Evolutionary conservation across 2,113 vertebrate genomes (phyloP).

Genomic region (Callopanchax toddi): DNA sequence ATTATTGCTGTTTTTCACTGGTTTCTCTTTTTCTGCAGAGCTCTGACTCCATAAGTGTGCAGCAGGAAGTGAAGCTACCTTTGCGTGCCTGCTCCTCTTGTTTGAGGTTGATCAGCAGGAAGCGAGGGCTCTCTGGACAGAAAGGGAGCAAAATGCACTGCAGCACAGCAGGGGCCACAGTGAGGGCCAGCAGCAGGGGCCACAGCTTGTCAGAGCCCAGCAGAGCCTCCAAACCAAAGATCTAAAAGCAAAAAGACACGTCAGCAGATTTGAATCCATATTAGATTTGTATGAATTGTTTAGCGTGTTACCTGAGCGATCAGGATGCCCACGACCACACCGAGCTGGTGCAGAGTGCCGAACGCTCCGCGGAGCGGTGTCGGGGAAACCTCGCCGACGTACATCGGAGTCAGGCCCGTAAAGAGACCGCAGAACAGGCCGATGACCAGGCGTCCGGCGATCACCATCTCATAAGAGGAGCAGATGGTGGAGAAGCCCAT

Average conservation of each 20-base stretch:
- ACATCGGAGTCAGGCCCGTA: conserved; percentile 96
- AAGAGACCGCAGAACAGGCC: conserved; percentile 93
- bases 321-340: conserved; percentile 93
- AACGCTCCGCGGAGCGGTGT: conserved; percentile 91
- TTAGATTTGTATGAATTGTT: too few species aligned
- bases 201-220: conserved; percentile 78
- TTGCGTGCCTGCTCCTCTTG: conserved; percentile 79
- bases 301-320: conserved; percentile 87
- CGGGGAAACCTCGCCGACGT: conserved; percentile 92
- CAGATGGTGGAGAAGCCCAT: conserved; percentile 89
- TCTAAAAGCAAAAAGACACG: conserved; percentile 39
- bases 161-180: conserved; percentile 73
- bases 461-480: conserved; percentile 89
- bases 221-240: conserved; percentile 78
- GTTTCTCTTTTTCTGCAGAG: not conserved
- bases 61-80: conserved; percentile 51
- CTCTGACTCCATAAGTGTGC: not conserved
- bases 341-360: conserved; percentile 94
- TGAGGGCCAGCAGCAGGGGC: conserved; percentile 78
- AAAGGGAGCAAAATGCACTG: conserved; percentile 81
- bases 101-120: conserved; percentile 83
- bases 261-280: not conserved
- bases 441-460: conserved; percentile 89
- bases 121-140: conserved; percentile 82
- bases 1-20: too few species aligned